phyloP scores from a whole-genome alignment of 1,140 invertebrate species.

The Argopecten irradians region DNA sequence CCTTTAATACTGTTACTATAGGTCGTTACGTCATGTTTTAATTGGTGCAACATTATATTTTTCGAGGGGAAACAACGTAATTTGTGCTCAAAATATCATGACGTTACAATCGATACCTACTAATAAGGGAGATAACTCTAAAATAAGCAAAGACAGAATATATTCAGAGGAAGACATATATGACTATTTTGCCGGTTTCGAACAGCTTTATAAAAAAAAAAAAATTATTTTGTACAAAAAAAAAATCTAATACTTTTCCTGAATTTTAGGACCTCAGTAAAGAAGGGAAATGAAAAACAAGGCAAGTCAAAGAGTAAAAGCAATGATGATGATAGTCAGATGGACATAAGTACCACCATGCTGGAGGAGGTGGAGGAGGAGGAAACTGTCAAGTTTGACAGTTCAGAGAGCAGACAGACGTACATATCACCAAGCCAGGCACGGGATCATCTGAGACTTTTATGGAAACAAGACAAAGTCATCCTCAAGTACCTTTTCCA shows the following conservation, averaged over 20 bases:
- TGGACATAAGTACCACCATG: constrained; percentile 34
- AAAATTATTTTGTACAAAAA: too few species aligned
- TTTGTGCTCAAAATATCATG: too few species aligned
- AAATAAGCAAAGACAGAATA: too few species aligned
- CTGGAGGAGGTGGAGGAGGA: constrained; percentile 40
- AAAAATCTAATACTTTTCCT: not conserved
- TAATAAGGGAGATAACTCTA: too few species aligned
- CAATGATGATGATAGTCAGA: constrained; percentile 56
- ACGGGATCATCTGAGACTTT: constrained; percentile 84
- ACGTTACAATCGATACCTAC: too few species aligned
- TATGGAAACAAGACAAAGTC: constrained; percentile 87
- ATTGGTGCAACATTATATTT: too few species aligned
- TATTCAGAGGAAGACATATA: too few species aligned
- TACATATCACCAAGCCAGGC: constrained; percentile 73
- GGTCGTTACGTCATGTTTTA: too few species aligned
- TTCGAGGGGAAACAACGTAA: too few species aligned
- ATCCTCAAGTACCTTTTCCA: constrained; percentile 86
- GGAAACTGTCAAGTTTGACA: constrained; percentile 57
- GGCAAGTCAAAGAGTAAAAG: constrained; percentile 40
- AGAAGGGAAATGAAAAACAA: not conserved
- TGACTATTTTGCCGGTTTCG: too few species aligned
- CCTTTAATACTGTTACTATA: too few species aligned
- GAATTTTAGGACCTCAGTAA: not conserved
- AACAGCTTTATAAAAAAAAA: too few species aligned
- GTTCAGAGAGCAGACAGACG: constrained; percentile 61